A percentile compares a stretch with the other conserved stretches of the same genome.
Conservation (phyloP, 1,140 invertebrate genomes). For the Drosophila simulans region DNA sequence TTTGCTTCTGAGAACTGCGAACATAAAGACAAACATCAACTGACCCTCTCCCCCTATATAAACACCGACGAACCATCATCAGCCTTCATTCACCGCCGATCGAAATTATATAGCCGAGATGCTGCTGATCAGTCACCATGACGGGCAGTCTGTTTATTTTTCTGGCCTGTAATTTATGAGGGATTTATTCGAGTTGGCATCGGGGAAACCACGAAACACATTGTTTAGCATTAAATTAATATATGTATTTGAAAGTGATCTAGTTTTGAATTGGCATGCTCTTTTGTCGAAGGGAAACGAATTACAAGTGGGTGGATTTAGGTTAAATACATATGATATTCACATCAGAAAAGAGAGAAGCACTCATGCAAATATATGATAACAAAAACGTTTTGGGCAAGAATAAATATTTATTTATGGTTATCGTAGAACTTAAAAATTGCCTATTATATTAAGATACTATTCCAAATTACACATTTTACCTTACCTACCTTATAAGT, state of each 20-base stretch:
- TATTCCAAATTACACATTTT: no score
- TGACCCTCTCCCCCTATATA: no score
- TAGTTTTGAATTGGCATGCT: background rate
- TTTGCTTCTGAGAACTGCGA: background rate
- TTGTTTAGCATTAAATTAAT: background rate
- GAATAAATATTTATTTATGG: background rate
- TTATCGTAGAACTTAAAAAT: background rate
- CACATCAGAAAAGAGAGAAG: no score
- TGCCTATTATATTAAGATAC: no score
- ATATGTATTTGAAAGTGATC: background rate
- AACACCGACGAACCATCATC: background rate
- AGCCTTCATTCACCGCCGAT: constrained; percentile 6
- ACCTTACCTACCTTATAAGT: no score
- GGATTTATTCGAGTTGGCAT: background rate
- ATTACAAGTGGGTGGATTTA: background rate
- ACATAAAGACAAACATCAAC: constrained; percentile 5
- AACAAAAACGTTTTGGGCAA: background rate
- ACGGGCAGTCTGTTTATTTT: constrained; percentile 4
- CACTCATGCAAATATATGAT: background rate
- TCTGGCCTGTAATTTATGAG: constrained; percentile 16
- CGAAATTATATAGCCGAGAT: constrained; percentile 32
- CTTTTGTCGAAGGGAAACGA: background rate
- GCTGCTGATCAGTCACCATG: constrained; percentile 31
- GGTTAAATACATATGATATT: background rate
- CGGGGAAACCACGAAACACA: background rate